Percentiles rank a stretch among this genome's conserved stretches.
Evolutionary conservation across 2,888 invertebrate genomes (phyloP).

Genomic region (Drosophila leonis): DNA sequence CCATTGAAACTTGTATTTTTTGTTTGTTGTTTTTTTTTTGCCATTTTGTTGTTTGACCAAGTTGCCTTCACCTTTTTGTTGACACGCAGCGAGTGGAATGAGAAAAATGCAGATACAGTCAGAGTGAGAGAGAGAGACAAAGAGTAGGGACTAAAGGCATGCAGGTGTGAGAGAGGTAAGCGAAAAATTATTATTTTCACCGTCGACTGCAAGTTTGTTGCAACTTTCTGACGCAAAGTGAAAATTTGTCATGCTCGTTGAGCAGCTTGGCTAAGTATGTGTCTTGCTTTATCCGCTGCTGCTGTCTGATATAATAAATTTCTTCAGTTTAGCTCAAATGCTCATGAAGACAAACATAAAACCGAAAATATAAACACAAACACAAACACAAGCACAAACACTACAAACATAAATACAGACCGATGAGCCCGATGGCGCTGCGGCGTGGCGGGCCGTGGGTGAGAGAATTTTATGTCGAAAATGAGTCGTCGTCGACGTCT

Average conservation of each 20-base stretch:
- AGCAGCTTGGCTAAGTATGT: slow-evolving; percentile 61
- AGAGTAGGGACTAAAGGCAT: background rate
- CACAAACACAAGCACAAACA: slow-evolving; percentile 45
- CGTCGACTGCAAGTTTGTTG: slow-evolving; percentile 76
- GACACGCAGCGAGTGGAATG: slow-evolving; percentile 42
- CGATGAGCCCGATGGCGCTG: slow-evolving; percentile 9
- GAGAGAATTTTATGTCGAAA: slow-evolving; percentile 24
- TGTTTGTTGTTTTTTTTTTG: slow-evolving; percentile 21
- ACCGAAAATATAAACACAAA: slow-evolving; percentile 36
- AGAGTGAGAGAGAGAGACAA: background rate
- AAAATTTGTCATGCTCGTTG: slow-evolving; percentile 80
- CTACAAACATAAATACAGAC: slow-evolving; percentile 69
- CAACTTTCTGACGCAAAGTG: slow-evolving; percentile 76
- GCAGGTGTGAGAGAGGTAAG: slow-evolving; percentile 27
- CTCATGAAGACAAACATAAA: slow-evolving; percentile 62
- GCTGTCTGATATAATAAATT: slow-evolving; percentile 73
- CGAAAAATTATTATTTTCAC: slow-evolving; percentile 69
- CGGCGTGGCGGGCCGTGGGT: background rate
- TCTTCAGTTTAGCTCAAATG: slow-evolving; percentile 75
- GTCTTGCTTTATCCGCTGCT: slow-evolving; percentile 21
- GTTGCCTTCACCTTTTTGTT: slow-evolving; percentile 39
- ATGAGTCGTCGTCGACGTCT: slow-evolving; percentile 55
- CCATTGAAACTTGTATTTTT: slow-evolving; percentile 2
- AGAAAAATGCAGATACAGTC: slow-evolving; percentile 2
- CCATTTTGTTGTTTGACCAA: slow-evolving; percentile 34